Percentiles rank a stretch among this genome's conserved stretches.
Conservation (phyloP, 1,140 invertebrate genomes). For the Drosophila kepulauana region DNA sequence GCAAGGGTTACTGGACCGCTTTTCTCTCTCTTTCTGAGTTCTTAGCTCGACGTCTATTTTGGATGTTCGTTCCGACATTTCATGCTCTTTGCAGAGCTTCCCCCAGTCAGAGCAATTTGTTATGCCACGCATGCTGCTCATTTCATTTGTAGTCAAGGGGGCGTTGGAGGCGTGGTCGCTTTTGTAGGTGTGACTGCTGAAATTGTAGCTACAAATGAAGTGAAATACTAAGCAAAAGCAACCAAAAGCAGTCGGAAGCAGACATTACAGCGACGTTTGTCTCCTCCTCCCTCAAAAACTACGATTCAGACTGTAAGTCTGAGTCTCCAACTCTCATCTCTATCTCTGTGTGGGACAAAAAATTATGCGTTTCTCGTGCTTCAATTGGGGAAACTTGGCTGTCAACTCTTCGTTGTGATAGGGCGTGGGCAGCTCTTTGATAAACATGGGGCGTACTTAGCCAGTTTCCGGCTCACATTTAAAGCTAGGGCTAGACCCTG, state of each 20-base stretch:
- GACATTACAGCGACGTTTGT: background rate
- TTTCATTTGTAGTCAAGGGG: slow-evolving; percentile 45
- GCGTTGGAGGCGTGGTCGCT: slow-evolving; percentile 7
- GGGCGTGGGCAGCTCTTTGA: slow-evolving; percentile 42
- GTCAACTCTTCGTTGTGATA: slow-evolving; percentile 27
- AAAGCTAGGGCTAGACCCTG: slow-evolving; percentile 1
- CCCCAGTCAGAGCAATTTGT: slow-evolving; percentile 63
- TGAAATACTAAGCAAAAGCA: slow-evolving; percentile 48
- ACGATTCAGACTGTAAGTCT: background rate
- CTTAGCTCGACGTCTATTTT: slow-evolving; percentile 34
- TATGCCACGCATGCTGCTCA: slow-evolving; percentile 73
- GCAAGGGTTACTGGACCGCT: slow-evolving; percentile 19
- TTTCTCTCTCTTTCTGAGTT: no score
- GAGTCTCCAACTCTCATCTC: background rate
- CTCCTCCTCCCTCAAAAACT: slow-evolving; percentile 7
- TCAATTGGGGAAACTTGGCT: slow-evolving; percentile 5
- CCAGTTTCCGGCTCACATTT: slow-evolving; percentile 38
- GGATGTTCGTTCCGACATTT: slow-evolving; percentile 19
- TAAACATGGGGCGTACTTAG: slow-evolving; percentile 45
- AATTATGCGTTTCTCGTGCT: slow-evolving; percentile 41
- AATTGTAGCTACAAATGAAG: slow-evolving; percentile 78
- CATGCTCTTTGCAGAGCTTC: slow-evolving; percentile 7
- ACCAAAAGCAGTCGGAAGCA: slow-evolving; percentile 27
- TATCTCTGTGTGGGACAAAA: slow-evolving; percentile 4
- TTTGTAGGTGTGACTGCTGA: slow-evolving; percentile 71